Evolutionary conservation across 2,113 vertebrate species (phyloP).

Genomic region (Malurus cyaneus): DNA sequence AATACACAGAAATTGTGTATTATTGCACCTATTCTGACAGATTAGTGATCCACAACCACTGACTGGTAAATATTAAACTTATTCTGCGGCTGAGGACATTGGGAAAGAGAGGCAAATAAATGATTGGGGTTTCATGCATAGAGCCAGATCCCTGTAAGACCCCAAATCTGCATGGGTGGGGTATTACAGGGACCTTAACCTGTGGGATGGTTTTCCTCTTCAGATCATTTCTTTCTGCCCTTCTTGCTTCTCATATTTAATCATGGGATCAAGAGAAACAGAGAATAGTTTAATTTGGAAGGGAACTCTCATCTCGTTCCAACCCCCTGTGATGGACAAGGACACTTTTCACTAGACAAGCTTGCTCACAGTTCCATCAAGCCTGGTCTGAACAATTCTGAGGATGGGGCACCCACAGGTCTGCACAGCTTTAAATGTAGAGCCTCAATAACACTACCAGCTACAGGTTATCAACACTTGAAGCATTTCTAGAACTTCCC

Average conservation of each 20-base stretch:
- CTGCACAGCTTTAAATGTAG: too few species aligned
- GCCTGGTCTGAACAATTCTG: rapidly evolving
- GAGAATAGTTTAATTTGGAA: neutral
- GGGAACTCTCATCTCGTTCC: neutral
- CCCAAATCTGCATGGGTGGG: neutral
- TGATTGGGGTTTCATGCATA: rapidly evolving
- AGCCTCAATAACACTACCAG: neutral
- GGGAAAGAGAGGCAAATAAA: neutral
- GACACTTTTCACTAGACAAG: neutral
- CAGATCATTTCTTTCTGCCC: neutral
- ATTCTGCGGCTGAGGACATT: neutral
- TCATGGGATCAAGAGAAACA: neutral
- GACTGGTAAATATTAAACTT: neutral
- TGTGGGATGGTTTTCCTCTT: neutral
- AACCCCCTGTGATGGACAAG: rapidly evolving
- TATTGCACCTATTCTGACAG: neutral
- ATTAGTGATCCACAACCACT: neutral
- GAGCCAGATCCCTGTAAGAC: neutral
- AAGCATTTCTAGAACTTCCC: neutral
- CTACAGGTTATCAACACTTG: neutral
- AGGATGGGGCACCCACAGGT: neutral
- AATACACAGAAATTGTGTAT: neutral
- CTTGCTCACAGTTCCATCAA: neutral
- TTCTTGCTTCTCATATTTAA: neutral
- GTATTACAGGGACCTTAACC: neutral